phyloP scores from a whole-genome alignment of 2,797 vertebrate genomes.

The Scleropages formosus region DNA sequence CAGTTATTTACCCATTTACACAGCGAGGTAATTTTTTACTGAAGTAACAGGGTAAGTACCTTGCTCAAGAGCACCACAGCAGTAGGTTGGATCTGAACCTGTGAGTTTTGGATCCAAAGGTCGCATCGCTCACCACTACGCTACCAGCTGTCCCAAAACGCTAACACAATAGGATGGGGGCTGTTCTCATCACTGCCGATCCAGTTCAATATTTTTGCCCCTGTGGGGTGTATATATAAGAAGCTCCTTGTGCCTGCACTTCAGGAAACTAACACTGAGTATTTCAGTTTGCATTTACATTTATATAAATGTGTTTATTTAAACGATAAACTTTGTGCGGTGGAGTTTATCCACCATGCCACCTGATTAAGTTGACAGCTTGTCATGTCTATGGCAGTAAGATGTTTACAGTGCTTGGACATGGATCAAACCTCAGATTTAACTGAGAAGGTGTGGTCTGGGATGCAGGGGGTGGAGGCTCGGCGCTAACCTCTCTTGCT shows the following conservation, averaged over 20 bases:
- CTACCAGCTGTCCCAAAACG: too few relatives aligned
- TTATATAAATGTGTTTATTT: slow-evolving; percentile 26
- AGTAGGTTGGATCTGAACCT: too few relatives aligned
- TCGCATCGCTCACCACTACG: too few relatives aligned
- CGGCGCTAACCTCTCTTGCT: not conserved
- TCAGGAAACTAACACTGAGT: slow-evolving; percentile 47
- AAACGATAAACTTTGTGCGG: not conserved
- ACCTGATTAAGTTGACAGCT: not conserved
- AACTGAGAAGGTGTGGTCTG: not conserved
- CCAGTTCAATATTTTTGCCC: slow-evolving; percentile 50
- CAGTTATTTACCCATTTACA: too few relatives aligned
- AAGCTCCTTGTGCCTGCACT: slow-evolving; percentile 56
- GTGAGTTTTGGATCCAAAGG: too few relatives aligned
- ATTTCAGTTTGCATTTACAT: slow-evolving; percentile 28
- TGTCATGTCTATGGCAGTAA: slow-evolving; percentile 8
- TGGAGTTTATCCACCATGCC: slow-evolving; percentile 20
- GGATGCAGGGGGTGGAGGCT: not conserved
- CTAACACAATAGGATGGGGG: slow-evolving; percentile 41
- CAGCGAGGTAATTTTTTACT: too few relatives aligned
- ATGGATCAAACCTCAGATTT: not conserved
- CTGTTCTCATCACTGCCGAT: slow-evolving; percentile 40
- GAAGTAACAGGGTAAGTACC: too few relatives aligned
- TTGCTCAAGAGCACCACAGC: too few relatives aligned
- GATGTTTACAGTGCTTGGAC: slow-evolving; percentile 20
- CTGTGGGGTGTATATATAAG: slow-evolving; percentile 56